These are phyloP conservation scores for Pseudotriccus pelzelni DNA, from an alignment of 2,797 vertebrate species.

Conservation along the genomic window DNA sequence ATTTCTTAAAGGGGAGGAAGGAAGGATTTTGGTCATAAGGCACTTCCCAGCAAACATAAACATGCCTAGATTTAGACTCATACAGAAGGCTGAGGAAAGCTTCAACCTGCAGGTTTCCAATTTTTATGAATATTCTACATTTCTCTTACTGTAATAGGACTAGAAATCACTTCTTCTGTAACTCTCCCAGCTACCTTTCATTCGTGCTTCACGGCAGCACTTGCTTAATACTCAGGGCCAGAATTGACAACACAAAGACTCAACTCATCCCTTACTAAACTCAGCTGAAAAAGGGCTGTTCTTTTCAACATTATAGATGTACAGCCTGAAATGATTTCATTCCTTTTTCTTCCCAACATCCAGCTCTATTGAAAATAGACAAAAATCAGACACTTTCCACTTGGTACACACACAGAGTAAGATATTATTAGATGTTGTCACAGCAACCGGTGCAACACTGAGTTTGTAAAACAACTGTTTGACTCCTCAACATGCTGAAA, in stretches of 20 bases:
- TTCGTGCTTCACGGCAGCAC: not conserved
- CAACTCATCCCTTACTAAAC: not conserved
- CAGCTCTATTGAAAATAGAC: conserved; percentile 19
- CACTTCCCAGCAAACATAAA: not conserved
- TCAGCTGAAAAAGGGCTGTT: not conserved
- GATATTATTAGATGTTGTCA: conserved; percentile 55
- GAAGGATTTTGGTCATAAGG: not conserved
- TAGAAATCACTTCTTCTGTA: not conserved
- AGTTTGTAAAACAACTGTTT: conserved; percentile 48
- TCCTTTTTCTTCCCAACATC: not conserved
- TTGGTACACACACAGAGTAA: not conserved
- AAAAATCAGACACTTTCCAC: conserved; percentile 37
- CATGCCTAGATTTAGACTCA: not conserved
- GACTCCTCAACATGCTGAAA: conserved; percentile 26
- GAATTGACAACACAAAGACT: not conserved
- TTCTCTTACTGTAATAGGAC: not conserved
- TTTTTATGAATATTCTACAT: not conserved
- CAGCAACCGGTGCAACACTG: conserved; percentile 40
- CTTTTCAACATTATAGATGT: not conserved
- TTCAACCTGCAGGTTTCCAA: not conserved
- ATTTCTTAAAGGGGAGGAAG: not conserved
- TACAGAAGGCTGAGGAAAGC: not conserved
- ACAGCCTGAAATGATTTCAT: conserved; percentile 22
- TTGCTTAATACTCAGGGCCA: not conserved
- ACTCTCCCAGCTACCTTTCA: not conserved